Conservation (phyloP, 1,140 invertebrate species). For the Hormaphis cornu region DNA sequence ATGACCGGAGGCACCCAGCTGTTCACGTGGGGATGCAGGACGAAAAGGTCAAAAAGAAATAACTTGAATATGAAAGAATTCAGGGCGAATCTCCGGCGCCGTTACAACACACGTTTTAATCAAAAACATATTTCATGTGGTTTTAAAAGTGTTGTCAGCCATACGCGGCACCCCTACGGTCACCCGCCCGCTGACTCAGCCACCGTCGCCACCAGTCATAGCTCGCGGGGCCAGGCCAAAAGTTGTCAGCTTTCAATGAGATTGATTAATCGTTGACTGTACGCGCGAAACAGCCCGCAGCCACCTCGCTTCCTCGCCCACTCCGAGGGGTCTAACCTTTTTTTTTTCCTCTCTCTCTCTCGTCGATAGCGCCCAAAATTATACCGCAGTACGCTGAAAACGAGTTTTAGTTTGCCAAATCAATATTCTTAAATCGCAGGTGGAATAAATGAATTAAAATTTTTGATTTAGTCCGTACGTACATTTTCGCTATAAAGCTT, state of each 20-base stretch:
- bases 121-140: constrained; percentile 31
- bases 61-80: too few relatives aligned
- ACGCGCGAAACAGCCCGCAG: neutral
- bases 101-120: constrained; percentile 9
- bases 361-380: too few relatives aligned
- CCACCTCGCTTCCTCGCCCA: neutral
- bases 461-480: too few relatives aligned
- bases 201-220: too few relatives aligned
- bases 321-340: neutral
- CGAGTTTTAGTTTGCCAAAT: too few relatives aligned
- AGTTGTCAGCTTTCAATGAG: constrained; percentile 27
- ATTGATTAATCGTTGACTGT: constrained; percentile 26
- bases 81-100: neutral
- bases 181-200: neutral
- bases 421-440: too few relatives aligned
- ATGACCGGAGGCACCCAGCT: too few relatives aligned
- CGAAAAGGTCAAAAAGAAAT: too few relatives aligned
- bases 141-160: constrained; percentile 31
- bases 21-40: too few relatives aligned
- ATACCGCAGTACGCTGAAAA: too few relatives aligned
- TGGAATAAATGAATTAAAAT: too few relatives aligned
- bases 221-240: neutral
- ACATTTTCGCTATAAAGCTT: too few relatives aligned
- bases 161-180: neutral
- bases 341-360: neutral